These are phyloP conservation scores for Potamilus streckersoni DNA, from an alignment of 1,140 invertebrate genomes.

Conservation along the genomic window DNA sequence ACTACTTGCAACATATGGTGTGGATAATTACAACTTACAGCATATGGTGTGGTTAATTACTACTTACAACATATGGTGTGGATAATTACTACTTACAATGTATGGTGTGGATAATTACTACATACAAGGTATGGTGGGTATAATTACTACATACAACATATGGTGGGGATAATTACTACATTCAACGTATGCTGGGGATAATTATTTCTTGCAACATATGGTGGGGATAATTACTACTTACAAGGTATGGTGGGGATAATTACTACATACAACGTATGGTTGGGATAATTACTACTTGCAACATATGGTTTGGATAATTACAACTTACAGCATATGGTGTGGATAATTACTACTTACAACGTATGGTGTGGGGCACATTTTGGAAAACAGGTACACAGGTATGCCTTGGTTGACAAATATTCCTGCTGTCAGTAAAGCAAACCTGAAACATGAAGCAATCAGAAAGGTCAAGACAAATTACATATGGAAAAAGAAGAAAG, in stretches of 20 bases:
- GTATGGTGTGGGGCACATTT: conserved; percentile 91
- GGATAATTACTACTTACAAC: conserved; percentile 70
- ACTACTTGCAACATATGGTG: conserved; percentile 83
- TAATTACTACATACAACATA: no score
- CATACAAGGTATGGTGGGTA: conserved; percentile 87
- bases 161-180: conserved; percentile 25
- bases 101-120: conserved; percentile 11
- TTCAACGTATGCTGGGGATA: conserved; percentile 92
- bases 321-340: conserved; percentile 55
- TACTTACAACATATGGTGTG: conserved; percentile 86
- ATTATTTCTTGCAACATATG: no score
- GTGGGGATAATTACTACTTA: conserved; percentile 41
- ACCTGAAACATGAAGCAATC: conserved; percentile 73
- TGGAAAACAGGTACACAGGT: conserved; percentile 85
- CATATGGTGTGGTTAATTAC: not conserved
- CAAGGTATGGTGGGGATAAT: conserved; percentile 94
- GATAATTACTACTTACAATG: no score
- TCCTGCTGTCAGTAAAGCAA: conserved; percentile 88
- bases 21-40: no score
- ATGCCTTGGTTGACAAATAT: conserved; percentile 85
- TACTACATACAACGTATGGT: no score
- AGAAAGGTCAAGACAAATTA: not conserved
- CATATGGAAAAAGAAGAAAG: not conserved
- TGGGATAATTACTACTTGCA: conserved; percentile 48
- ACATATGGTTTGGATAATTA: conserved; percentile 87